These are phyloP conservation scores for Eristalis pertinax DNA, from an alignment of 2,888 invertebrate genomes.

Conservation along the genomic window DNA sequence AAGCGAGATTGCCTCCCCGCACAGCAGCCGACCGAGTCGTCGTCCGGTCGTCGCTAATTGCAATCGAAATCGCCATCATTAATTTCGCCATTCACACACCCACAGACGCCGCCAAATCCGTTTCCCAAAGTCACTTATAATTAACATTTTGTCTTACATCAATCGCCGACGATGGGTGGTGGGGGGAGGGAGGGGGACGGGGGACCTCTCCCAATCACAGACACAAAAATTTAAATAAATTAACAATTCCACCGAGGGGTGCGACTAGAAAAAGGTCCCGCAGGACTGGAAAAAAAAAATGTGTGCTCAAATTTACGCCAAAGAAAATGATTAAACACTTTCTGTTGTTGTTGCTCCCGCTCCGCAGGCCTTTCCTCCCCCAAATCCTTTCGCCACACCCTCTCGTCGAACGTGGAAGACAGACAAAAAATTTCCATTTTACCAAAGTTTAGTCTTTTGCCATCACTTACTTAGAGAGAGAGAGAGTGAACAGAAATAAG, in stretches of 20 bases:
- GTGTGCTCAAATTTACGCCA: slow-evolving; percentile 24
- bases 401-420: not conserved
- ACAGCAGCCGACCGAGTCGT: not conserved
- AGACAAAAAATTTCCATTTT: slow-evolving; percentile 30
- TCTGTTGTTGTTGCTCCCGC: not conserved
- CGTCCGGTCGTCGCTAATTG: slow-evolving; percentile 37
- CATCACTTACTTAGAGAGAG: not conserved
- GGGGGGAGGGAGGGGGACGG: too few species aligned
- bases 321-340: slow-evolving; percentile 64
- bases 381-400: not conserved
- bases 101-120: slow-evolving; percentile 24
- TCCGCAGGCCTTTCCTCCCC: not conserved
- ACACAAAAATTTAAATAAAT: slow-evolving; percentile 60
- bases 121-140: slow-evolving; percentile 52
- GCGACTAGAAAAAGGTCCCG: not conserved
- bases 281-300: slow-evolving; percentile 7
- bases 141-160: slow-evolving; percentile 61
- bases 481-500: not conserved
- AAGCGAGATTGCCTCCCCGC: not conserved
- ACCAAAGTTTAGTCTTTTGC: slow-evolving; percentile 13
- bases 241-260: slow-evolving; percentile 36
- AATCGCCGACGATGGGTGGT: slow-evolving; percentile 43
- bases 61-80: slow-evolving; percentile 55
- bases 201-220: slow-evolving; percentile 33
- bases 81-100: slow-evolving; percentile 25